Evolutionary conservation across 1,140 invertebrate genomes (phyloP), one percentile per base, ranked within the genome.

Genomic region (Geopemphigus sp.): DNA sequence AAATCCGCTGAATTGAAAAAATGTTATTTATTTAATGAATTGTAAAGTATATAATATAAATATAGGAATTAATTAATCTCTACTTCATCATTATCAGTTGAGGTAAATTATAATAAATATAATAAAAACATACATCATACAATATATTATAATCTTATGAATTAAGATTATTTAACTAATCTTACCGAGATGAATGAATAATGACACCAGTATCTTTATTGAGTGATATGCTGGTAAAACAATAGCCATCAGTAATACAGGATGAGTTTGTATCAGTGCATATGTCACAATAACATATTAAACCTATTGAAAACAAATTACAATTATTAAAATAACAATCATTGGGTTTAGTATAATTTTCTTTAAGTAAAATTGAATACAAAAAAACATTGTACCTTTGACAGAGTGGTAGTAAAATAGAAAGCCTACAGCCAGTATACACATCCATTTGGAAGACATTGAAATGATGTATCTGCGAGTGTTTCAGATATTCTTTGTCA

Each of bases 191-290:
- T 61, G 90, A 90, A 85, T 91, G 89, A 80, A 88, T 89, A 81
- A 90, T 87, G 81, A 86, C 86, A 74, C 87, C 89, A 24, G 83
- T 83, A 72, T 87, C 86, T 82, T 89, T 88, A 72, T 90, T 88
- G 82, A 91, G 85, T 81, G 89, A 90, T 80, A 91, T 45, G 93
- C 92, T 5, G 5, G 94, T 93, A 83, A 93, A 95, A 86, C 94
- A 96, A 83, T 91, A 92, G 24, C 94, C 94, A 88, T 96, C 93
- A 10, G 94, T 95, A 84, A 91, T 90, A 87, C 94, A 96, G 47
- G 93, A 93, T 83, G 91, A 86, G 86, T 96, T 95, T n/a, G 87
- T 88, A n/a, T 90, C 88, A 73, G 85, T 84, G 85, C 93, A 94
- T 84, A 91, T 89, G 84, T 94, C 92, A 86, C 92, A 94, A 84